Evolutionary conservation across 2,888 invertebrate species (phyloP).

Genomic region (Tipula lateralis): DNA sequence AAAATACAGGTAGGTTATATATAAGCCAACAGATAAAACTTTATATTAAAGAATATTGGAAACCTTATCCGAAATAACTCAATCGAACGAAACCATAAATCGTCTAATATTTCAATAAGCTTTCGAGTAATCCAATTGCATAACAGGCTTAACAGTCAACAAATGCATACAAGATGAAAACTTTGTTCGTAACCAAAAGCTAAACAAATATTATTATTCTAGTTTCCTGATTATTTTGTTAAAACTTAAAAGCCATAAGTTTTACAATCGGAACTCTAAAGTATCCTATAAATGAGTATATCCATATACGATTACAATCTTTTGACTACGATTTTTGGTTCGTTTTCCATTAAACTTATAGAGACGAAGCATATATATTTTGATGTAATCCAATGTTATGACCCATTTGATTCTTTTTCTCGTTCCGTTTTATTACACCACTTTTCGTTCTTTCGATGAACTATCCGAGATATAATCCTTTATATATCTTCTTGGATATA

Average conservation of each 20-base stretch:
- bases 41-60: too few species aligned
- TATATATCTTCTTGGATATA: background rate
- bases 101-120: too few species aligned
- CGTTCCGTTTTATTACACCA: background rate
- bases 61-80: too few species aligned
- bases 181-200: background rate
- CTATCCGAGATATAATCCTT: constrained; percentile 15
- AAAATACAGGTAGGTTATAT: too few species aligned
- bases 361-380: background rate
- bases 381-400: constrained; percentile 20
- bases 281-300: background rate
- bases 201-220: background rate
- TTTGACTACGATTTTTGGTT: background rate
- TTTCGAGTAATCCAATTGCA: too few species aligned
- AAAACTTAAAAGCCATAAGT: background rate
- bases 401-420: background rate
- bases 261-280: background rate
- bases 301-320: background rate
- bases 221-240: background rate
- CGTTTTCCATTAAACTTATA: background rate
- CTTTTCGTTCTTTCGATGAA: constrained; percentile 13
- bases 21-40: too few species aligned
- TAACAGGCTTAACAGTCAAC: too few species aligned
- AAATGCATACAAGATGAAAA: too few species aligned
- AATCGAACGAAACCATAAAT: too few species aligned